Conservation (phyloP, 1,140 invertebrate genomes). For the Coelopa frigida region DNA sequence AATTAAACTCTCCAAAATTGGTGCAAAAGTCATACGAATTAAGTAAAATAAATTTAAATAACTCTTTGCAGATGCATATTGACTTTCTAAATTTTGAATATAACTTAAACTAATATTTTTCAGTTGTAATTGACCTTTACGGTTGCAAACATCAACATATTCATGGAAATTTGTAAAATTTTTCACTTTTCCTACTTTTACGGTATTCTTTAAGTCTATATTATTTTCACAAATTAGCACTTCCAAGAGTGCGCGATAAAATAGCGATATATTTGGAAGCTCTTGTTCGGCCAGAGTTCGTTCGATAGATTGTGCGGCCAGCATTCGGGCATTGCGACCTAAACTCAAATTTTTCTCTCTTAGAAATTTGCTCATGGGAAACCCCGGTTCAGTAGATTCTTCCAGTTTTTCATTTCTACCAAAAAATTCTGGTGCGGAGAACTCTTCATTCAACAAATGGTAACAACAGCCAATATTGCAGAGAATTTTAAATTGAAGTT, state of each 20-base stretch:
- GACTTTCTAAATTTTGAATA: neutral
- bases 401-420: conserved; percentile 28
- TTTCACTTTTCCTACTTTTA: conserved; percentile 39
- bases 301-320: conserved; percentile 70
- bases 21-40: conserved; percentile 69
- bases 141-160: conserved; percentile 58
- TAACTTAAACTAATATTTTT: conserved; percentile 9
- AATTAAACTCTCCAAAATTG: conserved; percentile 76
- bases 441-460: conserved; percentile 67
- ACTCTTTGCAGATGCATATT: conserved; percentile 33
- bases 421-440: conserved; percentile 35
- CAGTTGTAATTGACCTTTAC: conserved; percentile 46
- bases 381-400: conserved; percentile 45
- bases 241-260: conserved; percentile 69
- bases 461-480: conserved; percentile 88
- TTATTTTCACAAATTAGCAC: conserved; percentile 48
- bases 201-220: conserved; percentile 23
- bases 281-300: conserved; percentile 53
- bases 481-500: conserved; percentile 52
- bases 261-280: conserved; percentile 55
- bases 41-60: conserved; percentile 75
- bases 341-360: conserved; percentile 49
- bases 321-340: conserved; percentile 74
- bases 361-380: conserved; percentile 63
- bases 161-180: conserved; percentile 55